Base-by-base conservation (phyloP, 2,113 vertebrate species). In the Mormyrus iriodes region DNA sequence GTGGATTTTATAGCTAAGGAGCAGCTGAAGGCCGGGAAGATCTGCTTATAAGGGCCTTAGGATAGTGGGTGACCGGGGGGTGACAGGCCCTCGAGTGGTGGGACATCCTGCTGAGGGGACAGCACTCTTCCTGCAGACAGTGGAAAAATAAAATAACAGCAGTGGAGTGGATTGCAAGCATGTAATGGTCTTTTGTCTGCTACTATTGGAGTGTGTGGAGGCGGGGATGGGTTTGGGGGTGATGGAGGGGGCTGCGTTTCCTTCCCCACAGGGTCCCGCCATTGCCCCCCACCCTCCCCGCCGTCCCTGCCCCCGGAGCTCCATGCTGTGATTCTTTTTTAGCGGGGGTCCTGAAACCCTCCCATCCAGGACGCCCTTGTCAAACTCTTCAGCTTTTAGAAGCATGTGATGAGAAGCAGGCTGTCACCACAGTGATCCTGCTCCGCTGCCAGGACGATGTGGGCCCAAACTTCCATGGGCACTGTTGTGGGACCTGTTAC, bases 141-240 rank as follows among this genome's bases (percentile, higher is more conserved):
- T 94, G 91, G 94, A 95, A 96, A 79, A 96, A 96, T 94, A 97
- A 96, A 97, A 96, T 96, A 98, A 96, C 96, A 96, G 96, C 97
- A 94, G 96, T 94, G 95, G 95, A 95, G 97, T 97, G 98, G 98
- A 97, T 98, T 97, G 97, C 97, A 98, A 95, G 95, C 97, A 95
- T 97, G 97, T 97, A 98, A 97, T 97, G 94, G 97, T 97, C 97
- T 98, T 98, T 98, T 96, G 96, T 96, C 93, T 90, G 92, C 93
- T 93, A 94, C 96, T 94, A 92, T 94, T 96, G 95, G 92, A 58
- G 87, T 48, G 48, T 52, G 53, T 44, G 87, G 55, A 15, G 55
- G 17, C 17, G 39, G 35, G 42, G 58, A 4, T 31, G 55, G 58
- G 39, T 10, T 15, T 49, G 21, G 89, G 95, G 94, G 93, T n/a